These are phyloP conservation scores for Erithacus rubecula DNA, from an alignment of 2,797 vertebrate genomes.

Conservation along the genomic window DNA sequence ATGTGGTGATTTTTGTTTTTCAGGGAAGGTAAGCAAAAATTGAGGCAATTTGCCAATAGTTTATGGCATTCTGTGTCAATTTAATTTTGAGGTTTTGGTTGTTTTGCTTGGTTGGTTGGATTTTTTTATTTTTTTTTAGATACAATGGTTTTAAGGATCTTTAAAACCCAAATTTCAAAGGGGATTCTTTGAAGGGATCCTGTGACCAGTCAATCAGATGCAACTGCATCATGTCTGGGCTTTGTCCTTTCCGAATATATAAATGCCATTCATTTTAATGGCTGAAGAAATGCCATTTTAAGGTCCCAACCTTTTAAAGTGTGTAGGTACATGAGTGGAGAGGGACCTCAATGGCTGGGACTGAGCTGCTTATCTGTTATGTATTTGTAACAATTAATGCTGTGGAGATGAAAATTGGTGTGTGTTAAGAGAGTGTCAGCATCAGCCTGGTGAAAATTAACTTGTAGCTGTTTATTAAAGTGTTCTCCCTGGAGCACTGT, in stretches of 20 bases:
- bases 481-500: background rate
- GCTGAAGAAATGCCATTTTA: background rate
- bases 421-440: background rate
- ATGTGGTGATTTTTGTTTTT: background rate
- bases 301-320: background rate
- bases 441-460: background rate
- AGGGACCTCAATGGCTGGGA: background rate
- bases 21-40: background rate
- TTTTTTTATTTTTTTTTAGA: background rate
- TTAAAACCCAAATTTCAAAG: background rate
- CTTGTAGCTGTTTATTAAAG: slow-evolving; percentile 24
- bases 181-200: background rate
- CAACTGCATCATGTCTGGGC: background rate
- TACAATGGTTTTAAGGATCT: background rate
- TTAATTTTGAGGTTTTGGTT: background rate
- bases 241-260: background rate
- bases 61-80: background rate
- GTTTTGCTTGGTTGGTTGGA: background rate
- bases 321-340: background rate
- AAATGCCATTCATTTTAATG: background rate
- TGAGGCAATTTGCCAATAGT: background rate
- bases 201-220: background rate
- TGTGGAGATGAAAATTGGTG: background rate
- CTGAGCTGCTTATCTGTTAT: background rate
- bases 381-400: slow-evolving; percentile 19